These are phyloP conservation scores for Drosophila erecta DNA, from an alignment of 1,140 invertebrate species.

Conservation along the genomic window DNA sequence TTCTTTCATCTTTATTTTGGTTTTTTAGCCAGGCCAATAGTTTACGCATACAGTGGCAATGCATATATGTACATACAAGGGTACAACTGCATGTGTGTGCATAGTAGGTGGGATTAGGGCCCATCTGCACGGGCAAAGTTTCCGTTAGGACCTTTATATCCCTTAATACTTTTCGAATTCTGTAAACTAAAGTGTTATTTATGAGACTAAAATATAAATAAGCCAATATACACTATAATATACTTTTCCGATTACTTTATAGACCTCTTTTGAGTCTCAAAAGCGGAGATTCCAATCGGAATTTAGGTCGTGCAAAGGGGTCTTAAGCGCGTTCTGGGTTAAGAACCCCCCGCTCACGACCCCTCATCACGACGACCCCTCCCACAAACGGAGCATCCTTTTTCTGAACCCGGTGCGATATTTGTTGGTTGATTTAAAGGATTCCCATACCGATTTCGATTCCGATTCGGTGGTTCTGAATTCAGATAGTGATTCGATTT, in stretches of 20 bases:
- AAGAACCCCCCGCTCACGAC: not conserved
- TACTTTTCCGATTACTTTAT: too few species aligned
- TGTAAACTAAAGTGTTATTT: too few species aligned
- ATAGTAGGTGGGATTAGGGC: conserved; percentile 6
- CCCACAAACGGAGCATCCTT: conserved; percentile 2
- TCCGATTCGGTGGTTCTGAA: conserved; percentile 3
- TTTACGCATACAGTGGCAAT: conserved; percentile 21
- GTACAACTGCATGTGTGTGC: conserved; percentile 10
- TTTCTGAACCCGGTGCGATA: conserved; percentile 13
- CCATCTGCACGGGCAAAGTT: not conserved
- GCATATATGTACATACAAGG: conserved; percentile 6
- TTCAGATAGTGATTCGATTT: not conserved
- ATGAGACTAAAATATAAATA: not conserved
- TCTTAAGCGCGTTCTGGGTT: conserved; percentile 25
- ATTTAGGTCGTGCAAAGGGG: conserved; percentile 1
- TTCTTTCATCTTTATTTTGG: not conserved
- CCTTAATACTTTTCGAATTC: not conserved
- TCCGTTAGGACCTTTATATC: conserved; percentile 1
- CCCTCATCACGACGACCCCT: conserved; percentile 9
- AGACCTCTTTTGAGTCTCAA: not conserved
- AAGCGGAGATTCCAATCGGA: not conserved
- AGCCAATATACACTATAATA: too few species aligned
- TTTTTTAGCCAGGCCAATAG: conserved; percentile 34
- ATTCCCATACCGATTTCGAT: conserved; percentile 10
- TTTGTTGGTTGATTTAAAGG: conserved; percentile 10